A percentile compares a stretch with the other conserved stretches of the same genome.
These are phyloP conservation scores for Pollenia amentaria DNA, from an alignment of 2,888 invertebrate genomes.

Conservation along the genomic window DNA sequence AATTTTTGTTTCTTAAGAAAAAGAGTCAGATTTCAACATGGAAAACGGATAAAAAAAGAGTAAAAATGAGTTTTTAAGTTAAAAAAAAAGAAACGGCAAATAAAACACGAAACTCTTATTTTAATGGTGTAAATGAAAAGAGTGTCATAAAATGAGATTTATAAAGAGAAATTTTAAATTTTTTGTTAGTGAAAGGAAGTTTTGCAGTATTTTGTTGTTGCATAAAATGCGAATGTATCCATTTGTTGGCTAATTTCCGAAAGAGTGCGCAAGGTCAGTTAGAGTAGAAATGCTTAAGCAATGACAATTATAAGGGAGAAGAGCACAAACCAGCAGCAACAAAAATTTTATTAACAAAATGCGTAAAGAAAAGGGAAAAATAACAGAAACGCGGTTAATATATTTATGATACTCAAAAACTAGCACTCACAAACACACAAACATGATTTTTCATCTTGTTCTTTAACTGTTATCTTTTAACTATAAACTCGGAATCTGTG, in stretches of 20 bases:
- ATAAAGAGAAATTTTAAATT: constrained; percentile 17
- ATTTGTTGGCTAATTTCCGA: constrained; percentile 35
- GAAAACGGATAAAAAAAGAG: neutral
- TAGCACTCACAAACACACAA: neutral
- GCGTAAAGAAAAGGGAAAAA: constrained; percentile 44
- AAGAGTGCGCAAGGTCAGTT: constrained; percentile 72
- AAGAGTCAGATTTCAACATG: neutral
- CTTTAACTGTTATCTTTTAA: constrained; percentile 11
- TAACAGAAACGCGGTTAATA: constrained; percentile 43
- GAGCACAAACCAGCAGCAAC: constrained; percentile 16
- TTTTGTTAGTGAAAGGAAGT: constrained; percentile 1
- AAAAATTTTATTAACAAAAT: constrained; percentile 26
- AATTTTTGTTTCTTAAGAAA: neutral
- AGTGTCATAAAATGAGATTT: constrained; percentile 13
- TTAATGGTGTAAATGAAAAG: neutral
- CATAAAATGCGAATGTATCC: neutral
- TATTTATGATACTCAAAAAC: constrained; percentile 30
- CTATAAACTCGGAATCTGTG: neutral
- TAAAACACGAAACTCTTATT: neutral
- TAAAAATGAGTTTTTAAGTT: constrained; percentile 40
- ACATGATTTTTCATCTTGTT: constrained; percentile 20
- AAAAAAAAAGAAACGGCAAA: neutral
- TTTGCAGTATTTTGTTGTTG: constrained; percentile 1
- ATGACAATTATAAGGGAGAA: neutral
- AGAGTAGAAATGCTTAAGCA: neutral